phyloP scores from a whole-genome alignment of 2,797 vertebrate species.

The Galagoides demidoff region DNA sequence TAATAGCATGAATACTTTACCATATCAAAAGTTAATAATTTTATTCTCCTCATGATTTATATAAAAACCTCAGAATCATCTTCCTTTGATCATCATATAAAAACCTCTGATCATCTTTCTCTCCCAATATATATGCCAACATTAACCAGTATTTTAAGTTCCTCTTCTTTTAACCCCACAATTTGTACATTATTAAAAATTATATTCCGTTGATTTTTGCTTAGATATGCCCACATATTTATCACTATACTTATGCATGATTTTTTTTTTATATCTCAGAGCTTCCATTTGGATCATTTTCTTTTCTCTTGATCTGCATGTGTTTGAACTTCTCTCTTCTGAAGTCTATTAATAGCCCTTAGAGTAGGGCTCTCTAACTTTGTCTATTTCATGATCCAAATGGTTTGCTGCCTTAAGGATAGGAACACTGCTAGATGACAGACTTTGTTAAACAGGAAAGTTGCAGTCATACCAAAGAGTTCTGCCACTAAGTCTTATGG shows the following conservation, averaged over 20 bases:
- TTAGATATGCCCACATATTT: not conserved
- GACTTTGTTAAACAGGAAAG: constrained; percentile 5
- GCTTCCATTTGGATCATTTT: constrained; percentile 52
- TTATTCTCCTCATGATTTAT: not conserved
- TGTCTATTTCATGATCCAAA: not conserved
- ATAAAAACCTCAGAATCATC: not conserved
- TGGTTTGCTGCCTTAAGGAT: constrained; percentile 34
- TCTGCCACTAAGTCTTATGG: not conserved
- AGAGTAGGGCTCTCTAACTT: not conserved
- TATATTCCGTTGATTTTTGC: constrained; percentile 18
- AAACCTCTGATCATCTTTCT: not conserved
- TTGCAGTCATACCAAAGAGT: constrained; percentile 1
- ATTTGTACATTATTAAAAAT: constrained; percentile 19
- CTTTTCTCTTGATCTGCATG: constrained; percentile 47
- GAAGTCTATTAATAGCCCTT: constrained; percentile 1
- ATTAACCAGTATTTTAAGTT: not conserved
- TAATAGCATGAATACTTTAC: not conserved
- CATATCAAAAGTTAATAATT: not conserved
- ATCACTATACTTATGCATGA: not conserved
- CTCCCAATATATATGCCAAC: not conserved
- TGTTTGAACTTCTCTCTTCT: constrained; percentile 57
- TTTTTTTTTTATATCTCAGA: constrained; percentile 35
- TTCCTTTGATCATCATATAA: not conserved
- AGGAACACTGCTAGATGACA: constrained; percentile 34
- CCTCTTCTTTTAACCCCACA: constrained; percentile 29